Evolutionary conservation across 2,797 vertebrate genomes (phyloP), one percentile per base, ranked within the genome.

Genomic region (Pangasius sanitwongsei): DNA sequence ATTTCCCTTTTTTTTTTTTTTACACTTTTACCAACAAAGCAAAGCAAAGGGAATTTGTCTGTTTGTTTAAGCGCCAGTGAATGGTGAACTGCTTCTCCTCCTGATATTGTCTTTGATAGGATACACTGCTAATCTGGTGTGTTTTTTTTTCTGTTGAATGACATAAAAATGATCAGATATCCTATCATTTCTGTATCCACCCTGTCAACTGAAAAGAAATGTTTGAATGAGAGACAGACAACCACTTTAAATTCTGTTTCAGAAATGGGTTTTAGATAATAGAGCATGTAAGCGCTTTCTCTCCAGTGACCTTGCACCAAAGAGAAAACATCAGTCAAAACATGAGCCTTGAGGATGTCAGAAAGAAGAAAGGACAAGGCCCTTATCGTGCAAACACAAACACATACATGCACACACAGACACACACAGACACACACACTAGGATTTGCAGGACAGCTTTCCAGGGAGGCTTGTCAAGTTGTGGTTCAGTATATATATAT

Each of bases 341-440:
- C 57, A 31, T 34, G 84, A 89, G 63, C 89, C 90, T 92, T 92
- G 91, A 87, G 44, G 74, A 86, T 65, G 87, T 83, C 88, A 91
- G 85, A 41, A 87, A 82, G 28, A 37, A 59, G 78, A 89, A 85
- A 87, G 86, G 88, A 91, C 90, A 92, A 92, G 91, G 90, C 82
- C 72, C 1, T 85, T 67, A 57, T 78, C 12, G 55, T 50, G 50
- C 86, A 89, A 82, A 50, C 41, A 77, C 70, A 74, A 53, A 44
- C 86, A 72, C 23, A 16, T 25, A 83, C 25, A 15, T 34, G 15
- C 13, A 63, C 82, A 84, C 48, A 53, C 48, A 82, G 31, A 59
- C 37, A 37, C 37, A 37, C 37, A 37, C 37, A 37, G 2, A 37
- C 37, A 37, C 37, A 57, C 55, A 57, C 55, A 18, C 55, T 57